A percentile compares a stretch with the other conserved stretches of the same genome.
phyloP scores from a whole-genome alignment of 2,113 vertebrate genomes.

The Chamaetylas fuelleborni region DNA sequence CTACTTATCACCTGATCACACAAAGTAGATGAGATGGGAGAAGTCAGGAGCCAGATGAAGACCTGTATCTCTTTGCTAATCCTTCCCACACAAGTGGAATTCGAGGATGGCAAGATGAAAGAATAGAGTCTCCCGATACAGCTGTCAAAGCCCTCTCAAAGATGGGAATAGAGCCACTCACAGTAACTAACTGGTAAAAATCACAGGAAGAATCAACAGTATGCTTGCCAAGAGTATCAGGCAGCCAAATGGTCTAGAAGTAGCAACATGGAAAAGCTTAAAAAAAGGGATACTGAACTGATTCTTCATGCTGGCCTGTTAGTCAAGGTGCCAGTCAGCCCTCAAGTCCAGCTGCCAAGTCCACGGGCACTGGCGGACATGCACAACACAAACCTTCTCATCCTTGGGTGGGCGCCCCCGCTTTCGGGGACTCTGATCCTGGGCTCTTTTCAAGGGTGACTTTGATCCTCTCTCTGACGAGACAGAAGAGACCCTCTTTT shows the following conservation, averaged over 20 bases:
- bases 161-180: neutral
- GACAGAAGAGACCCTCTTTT: conserved; percentile 77
- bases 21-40: neutral
- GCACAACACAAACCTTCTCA: conserved; percentile 88
- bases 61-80: neutral
- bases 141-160: conserved; percentile 8
- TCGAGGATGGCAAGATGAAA: neutral
- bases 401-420: conserved; percentile 88
- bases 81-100: neutral
- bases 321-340: conserved; percentile 13
- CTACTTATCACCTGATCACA: neutral
- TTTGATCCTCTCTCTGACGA: conserved; percentile 79
- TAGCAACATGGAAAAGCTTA: neutral
- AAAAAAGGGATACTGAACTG: neutral
- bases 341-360: conserved; percentile 44
- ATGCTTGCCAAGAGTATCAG: neutral
- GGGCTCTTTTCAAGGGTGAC: conserved; percentile 79
- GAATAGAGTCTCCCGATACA: neutral
- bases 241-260: neutral
- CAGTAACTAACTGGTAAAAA: neutral
- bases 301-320: neutral
- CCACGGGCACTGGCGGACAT: conserved; percentile 42
- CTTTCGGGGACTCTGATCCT: conserved; percentile 91
- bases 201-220: conserved; percentile 3
- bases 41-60: neutral